phyloP scores from a whole-genome alignment of 1,140 invertebrate genomes.

The Mamestra configurata region DNA sequence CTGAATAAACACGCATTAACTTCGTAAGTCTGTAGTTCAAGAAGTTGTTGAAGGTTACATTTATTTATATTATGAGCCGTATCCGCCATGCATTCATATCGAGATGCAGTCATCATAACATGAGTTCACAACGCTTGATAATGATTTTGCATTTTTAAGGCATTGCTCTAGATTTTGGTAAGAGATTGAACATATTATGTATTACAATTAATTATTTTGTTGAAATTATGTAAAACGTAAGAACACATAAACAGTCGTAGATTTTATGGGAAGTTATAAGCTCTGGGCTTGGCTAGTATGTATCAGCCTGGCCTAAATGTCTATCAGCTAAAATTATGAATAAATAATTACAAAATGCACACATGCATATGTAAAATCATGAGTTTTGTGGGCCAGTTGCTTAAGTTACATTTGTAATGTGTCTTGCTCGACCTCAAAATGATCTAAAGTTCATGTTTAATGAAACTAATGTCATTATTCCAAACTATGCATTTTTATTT shows the following conservation, averaged over 20 bases:
- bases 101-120: slow-evolving; percentile 25
- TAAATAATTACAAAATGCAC: slow-evolving; percentile 36
- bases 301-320: slow-evolving; percentile 29
- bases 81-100: slow-evolving; percentile 32
- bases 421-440: slow-evolving; percentile 28
- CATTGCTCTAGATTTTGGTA: slow-evolving; percentile 2
- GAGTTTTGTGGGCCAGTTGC: slow-evolving; percentile 33
- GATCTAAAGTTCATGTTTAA: slow-evolving; percentile 38
- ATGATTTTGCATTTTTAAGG: not conserved
- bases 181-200: not conserved
- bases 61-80: slow-evolving; percentile 10
- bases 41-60: slow-evolving; percentile 28
- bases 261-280: not conserved
- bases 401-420: slow-evolving; percentile 29
- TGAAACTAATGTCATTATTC: slow-evolving; percentile 23
- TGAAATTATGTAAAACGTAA: not conserved
- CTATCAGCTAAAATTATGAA: slow-evolving; percentile 36
- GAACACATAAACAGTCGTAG: not conserved
- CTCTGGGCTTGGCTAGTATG: slow-evolving; percentile 8
- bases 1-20: not conserved
- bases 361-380: slow-evolving; percentile 21
- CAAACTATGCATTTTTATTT: not conserved
- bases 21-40: slow-evolving; percentile 11
- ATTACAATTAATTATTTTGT: not conserved
- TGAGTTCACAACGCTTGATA: not conserved